Evolutionary conservation across 2,888 invertebrate genomes (phyloP).

Genomic region (Caenorhabditis macrosperma): DNA sequence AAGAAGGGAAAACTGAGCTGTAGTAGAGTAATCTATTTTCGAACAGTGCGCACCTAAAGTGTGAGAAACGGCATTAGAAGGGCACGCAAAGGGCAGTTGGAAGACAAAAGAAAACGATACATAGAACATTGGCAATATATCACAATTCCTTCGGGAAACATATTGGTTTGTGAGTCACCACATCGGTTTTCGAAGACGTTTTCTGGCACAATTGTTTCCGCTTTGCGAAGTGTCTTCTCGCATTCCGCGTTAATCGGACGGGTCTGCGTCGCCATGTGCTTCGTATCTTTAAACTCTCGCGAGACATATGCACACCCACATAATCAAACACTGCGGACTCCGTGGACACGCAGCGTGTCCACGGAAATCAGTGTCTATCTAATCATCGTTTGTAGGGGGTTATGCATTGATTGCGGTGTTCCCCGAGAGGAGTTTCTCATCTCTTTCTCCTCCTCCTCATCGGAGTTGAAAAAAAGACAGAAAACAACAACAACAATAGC

Average conservation of each 20-base stretch:
- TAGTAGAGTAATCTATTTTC: no score
- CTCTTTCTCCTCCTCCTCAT: background rate
- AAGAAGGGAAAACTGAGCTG: no score
- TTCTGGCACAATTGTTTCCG: background rate
- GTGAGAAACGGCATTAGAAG: no score
- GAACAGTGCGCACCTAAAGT: no score
- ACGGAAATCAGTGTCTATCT: background rate
- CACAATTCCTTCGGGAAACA: no score
- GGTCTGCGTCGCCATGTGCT: conserved; percentile 23
- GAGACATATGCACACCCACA: conserved; percentile 54
- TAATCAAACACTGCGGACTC: conserved; percentile 40
- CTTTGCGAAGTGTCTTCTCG: background rate
- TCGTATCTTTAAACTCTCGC: conserved; percentile 58
- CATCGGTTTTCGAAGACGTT: background rate
- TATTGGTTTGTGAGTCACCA: no score
- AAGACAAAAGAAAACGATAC: no score
- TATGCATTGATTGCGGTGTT: background rate
- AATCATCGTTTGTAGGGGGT: conserved; percentile 1
- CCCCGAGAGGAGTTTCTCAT: background rate
- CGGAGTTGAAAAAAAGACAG: conserved; percentile 4
- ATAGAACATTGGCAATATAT: no score
- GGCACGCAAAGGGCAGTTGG: no score
- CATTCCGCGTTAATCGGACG: no score
- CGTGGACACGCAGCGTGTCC: background rate
- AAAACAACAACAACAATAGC: conserved; percentile 8